Conservation (phyloP, 1,140 invertebrate genomes). For the Listronotus oregonensis region DNA sequence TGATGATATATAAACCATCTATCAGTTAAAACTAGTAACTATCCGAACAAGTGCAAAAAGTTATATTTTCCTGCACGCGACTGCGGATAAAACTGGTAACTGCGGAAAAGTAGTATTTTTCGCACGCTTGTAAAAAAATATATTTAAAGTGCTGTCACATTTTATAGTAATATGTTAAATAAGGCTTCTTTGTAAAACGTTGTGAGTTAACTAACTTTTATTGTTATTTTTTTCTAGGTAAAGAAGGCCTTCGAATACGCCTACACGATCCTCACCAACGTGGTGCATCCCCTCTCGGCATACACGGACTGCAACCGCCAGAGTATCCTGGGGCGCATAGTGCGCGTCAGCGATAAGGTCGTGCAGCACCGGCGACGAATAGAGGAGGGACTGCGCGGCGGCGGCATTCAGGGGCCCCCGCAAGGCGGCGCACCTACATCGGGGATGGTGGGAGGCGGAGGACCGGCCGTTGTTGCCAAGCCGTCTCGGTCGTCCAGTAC, state of each 20-base stretch:
- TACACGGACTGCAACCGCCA: constrained; percentile 60
- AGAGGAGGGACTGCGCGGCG: constrained; percentile 36
- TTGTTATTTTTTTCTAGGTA: constrained; percentile 68
- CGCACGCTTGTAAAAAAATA: no score
- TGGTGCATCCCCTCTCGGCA: constrained; percentile 70
- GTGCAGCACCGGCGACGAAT: constrained; percentile 83
- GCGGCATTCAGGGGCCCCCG: constrained; percentile 9
- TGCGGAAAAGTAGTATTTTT: no score
- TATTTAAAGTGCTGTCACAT: no score
- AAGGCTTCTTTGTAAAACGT: no score
- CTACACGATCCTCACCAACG: constrained; percentile 82
- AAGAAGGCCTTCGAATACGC: constrained; percentile 96
- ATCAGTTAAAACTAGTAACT: no score
- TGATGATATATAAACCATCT: no score
- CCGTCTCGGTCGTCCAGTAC: constrained; percentile 51
- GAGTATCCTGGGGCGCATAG: constrained; percentile 86
- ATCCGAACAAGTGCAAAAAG: no score
- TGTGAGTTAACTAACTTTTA: no score
- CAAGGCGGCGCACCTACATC: constrained; percentile 30
- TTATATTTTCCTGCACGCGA: no score
- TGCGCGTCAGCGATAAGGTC: constrained; percentile 92
- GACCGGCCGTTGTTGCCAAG: constrained; percentile 18
- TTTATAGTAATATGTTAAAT: no score
- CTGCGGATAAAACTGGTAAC: no score
- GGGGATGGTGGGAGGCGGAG: not conserved